Base-by-base conservation (phyloP, 2,888 invertebrate genomes). In the Disparrhopalites patrizii region DNA sequence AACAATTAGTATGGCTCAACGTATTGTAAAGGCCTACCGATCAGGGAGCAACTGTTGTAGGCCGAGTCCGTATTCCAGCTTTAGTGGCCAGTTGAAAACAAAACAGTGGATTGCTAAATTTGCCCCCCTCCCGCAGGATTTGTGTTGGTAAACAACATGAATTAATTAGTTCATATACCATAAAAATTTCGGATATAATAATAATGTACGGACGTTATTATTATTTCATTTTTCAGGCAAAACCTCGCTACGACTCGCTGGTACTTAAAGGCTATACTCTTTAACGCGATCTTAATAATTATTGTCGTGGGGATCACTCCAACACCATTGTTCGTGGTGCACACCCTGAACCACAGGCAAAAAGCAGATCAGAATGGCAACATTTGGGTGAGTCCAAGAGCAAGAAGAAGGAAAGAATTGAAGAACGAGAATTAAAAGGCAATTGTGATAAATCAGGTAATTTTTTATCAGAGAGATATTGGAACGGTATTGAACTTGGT, bases 41-140 rank as follows among this genome's bases (percentile, higher is more conserved):
- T 73, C 72, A 10, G 67, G 73, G 4, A 77, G 77, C 63, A 77
- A 74, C 66, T 79, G 81, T 60, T 75, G 80, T 15, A 77, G 78
- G 51, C 80, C 80, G 70, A 81, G 82, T 2, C 81, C 81, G 38
- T 77, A 78, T n/a, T 83, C 83, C n/a, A 79, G 79, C 64, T 76
- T 82, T 28, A 80, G 80, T 58, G 71, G 77, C 13, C 78, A 79
- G 15, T 76, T 84, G 43, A 79, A 81, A 84, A 85, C 77, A 78
- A 87, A 68, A 82, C 86, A 87, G 54, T 96, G 95, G 95, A 84
- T 86, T 50, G 85, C 95, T 4, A 82, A 84, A 33, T 91, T 91
- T 80, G 95, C 96, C 2, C 95, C 96, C 1, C 87, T 91, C 28
- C 94, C 96, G 0, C 87, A 91, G 38, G 95, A 96, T 79, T 89